phyloP scores from a whole-genome alignment of 53 echinoderm and acorn worm genomes.

The Stichopus horrens region DNA sequence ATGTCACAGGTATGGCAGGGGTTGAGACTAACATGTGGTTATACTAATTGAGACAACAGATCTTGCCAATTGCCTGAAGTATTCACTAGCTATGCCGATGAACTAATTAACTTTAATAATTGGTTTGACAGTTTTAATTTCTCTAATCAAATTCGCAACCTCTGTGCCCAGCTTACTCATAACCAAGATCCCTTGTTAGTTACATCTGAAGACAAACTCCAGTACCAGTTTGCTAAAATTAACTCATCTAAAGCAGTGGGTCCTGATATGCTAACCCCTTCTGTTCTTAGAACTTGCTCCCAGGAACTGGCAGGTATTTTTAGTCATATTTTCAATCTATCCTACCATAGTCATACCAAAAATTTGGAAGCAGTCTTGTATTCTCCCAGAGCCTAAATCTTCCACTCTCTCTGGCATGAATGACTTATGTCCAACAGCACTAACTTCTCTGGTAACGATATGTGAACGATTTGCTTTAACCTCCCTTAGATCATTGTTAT shows the following conservation, averaged over 20 bases:
- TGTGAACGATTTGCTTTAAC: background rate
- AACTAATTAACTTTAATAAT: constrained; percentile 39
- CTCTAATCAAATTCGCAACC: background rate
- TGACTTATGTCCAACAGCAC: background rate
- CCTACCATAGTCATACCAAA: background rate
- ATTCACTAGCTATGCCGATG: constrained; percentile 10
- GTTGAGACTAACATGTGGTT: constrained; percentile 33
- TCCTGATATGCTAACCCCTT: background rate
- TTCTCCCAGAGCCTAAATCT: background rate
- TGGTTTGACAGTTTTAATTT: constrained; percentile 11
- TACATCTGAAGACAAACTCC: background rate
- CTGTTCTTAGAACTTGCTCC: background rate
- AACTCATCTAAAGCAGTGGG: background rate
- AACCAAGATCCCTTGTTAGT: background rate
- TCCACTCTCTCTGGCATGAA: background rate
- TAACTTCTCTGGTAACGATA: background rate
- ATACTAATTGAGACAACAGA: background rate
- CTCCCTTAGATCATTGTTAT: background rate
- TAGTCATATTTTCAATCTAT: constrained; percentile 1
- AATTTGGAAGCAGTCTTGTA: constrained; percentile 13
- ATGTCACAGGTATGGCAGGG: constrained; percentile 35
- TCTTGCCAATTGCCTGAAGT: constrained; percentile 11
- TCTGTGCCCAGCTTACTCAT: background rate
- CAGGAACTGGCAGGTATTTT: background rate
- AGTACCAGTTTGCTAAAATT: background rate